Conservation (phyloP, 1,140 invertebrate species). For the Tachypleus tridentatus region DNA sequence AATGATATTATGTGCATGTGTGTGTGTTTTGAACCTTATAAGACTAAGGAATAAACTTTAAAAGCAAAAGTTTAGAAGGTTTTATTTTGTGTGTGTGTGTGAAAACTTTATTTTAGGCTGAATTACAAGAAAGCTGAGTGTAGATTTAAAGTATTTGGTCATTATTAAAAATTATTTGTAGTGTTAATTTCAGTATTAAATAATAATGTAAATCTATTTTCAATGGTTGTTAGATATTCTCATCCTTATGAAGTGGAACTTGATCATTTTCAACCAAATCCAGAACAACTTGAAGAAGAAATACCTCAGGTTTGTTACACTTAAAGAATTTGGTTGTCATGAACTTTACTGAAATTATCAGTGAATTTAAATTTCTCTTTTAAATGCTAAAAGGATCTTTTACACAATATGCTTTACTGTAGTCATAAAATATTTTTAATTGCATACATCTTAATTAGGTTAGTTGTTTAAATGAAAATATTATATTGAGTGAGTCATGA, state of each 20-base stretch:
- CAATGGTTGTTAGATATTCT: conserved; percentile 43
- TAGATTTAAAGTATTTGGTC: conserved; percentile 27
- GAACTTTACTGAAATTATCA: too few species aligned
- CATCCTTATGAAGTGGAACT: conserved; percentile 88
- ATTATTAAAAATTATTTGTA: conserved; percentile 12
- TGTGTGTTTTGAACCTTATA: too few species aligned
- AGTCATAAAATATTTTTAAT: conserved; percentile 4
- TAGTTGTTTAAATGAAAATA: too few species aligned
- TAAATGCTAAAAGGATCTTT: too few species aligned
- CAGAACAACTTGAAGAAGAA: conserved; percentile 22
- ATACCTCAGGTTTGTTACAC: conserved; percentile 22
- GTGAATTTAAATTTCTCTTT: too few species aligned
- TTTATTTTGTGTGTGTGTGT: conserved; percentile 2
- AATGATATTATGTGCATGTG: too few species aligned
- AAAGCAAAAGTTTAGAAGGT: conserved; percentile 10
- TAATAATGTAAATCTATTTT: neutral
- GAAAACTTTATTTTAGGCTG: neutral
- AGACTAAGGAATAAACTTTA: neutral
- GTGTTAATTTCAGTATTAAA: conserved; percentile 8
- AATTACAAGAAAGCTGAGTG: conserved; percentile 27
- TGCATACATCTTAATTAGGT: neutral
- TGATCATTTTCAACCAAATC: conserved; percentile 36
- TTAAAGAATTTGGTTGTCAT: too few species aligned
- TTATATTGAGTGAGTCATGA: too few species aligned
- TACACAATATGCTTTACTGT: too few species aligned